Base-by-base conservation (phyloP, 2,888 invertebrate genomes). In the Lottia gigantea region DNA sequence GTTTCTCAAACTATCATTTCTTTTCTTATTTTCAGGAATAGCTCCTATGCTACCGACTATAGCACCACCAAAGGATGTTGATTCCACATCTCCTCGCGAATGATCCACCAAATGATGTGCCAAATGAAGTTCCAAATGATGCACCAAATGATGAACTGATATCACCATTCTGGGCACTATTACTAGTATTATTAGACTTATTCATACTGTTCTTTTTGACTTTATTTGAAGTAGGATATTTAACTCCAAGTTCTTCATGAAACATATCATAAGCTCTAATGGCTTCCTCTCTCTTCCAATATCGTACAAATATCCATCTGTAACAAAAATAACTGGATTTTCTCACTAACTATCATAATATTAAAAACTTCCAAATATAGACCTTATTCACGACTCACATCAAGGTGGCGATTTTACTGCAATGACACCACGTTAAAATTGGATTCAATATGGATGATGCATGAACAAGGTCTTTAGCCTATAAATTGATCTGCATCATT, bases 271-370 rank as follows among this genome's bases (percentile, higher is more conserved):
- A 14, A 7, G 78, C 77, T 47, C 68, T 71, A 64, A 73, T 72
- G 0, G 78, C 78, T 12, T 64, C 71, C 7, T 45, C 49, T 64
- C 73, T 62, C 8, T 76, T 72, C 23, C 46, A 11, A 62, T 70
- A 78, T 19, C 78, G 31, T 1, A 78, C 70, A 73, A 78, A 78
- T 63, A 72, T 72, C 66, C 75, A 46, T 46, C 78, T 78, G 75
- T 46, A 71, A 75, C 31, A 2, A 40, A 8, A 40, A 40, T 40
- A 11, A 40, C n/a, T n/a, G 31, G 6, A 31, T 31, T 31, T 31
- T 31, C 31, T n/a, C n/a, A n/a, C n/a, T n/a, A n/a, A n/a, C n/a
- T n/a, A n/a, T n/a, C n/a, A n/a, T n/a, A n/a, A n/a, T n/a, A n/a
- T n/a, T n/a, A n/a, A n/a, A n/a, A n/a, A n/a, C n/a, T n/a, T n/a